Evolutionary conservation across 30 jellyfish, hydroid and myxozoan genomes (phyloP).

Genomic region (Aurelia sp.): DNA sequence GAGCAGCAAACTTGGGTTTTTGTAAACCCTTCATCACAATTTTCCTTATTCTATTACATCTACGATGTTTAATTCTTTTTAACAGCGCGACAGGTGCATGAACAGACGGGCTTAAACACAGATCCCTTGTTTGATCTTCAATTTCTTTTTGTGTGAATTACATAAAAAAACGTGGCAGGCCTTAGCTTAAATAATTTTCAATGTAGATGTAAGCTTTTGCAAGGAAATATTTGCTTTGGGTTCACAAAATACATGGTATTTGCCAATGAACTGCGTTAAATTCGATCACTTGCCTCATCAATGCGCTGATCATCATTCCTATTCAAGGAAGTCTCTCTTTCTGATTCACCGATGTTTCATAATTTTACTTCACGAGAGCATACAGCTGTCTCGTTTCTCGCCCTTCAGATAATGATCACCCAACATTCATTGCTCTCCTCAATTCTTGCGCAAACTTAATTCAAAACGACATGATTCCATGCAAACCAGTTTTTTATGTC

Average conservation of each 20-base stretch:
- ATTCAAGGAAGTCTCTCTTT: neutral
- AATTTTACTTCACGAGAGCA: neutral
- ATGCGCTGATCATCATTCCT: conserved; percentile 4
- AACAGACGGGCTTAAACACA: conserved; percentile 35
- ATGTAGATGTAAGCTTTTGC: conserved; percentile 34
- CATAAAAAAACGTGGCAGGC: conserved; percentile 66
- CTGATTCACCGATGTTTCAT: neutral
- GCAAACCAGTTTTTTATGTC: too few species aligned
- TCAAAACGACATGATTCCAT: neutral
- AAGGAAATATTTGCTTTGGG: conserved; percentile 47
- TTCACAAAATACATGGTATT: conserved; percentile 34
- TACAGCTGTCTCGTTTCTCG: conserved; percentile 2
- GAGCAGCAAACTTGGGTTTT: too few species aligned
- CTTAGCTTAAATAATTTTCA: conserved; percentile 48
- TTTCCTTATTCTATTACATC: too few species aligned
- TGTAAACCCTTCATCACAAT: too few species aligned
- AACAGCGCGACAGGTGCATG: conserved; percentile 46
- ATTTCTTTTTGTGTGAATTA: conserved; percentile 56
- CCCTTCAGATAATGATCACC: neutral
- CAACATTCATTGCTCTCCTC: neutral
- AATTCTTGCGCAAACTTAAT: neutral
- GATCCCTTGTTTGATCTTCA: conserved; percentile 48
- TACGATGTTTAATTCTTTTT: neutral
- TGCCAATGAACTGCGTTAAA: conserved; percentile 44
- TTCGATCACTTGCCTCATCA: conserved; percentile 29